Base-by-base conservation (phyloP, 2,113 vertebrate species). In the Ia io region DNA sequence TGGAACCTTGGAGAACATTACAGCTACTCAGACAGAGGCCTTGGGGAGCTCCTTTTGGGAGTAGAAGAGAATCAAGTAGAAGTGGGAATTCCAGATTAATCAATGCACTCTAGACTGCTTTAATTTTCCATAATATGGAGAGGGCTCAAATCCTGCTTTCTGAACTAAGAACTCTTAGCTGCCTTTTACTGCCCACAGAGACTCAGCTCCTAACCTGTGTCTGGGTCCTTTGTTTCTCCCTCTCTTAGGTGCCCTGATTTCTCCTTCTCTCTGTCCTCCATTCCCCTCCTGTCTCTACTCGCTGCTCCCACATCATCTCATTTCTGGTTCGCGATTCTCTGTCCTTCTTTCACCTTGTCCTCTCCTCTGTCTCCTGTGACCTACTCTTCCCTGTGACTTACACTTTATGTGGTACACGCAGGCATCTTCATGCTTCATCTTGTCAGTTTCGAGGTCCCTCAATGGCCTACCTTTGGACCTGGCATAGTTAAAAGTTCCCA, bases 401-500 rank as follows among this genome's bases (percentile, higher is more conserved):
- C 0, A n/a, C 73, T 90, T 78, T 85, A 28, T 76, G 49, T 76
- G 86, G 89, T 22, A 1, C 63, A 44, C 0, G 0, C 78, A 51
- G 76, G 79, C 40, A 6, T 79, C 74, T 53, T 32, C 90, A 61
- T 87, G 95, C 87, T 80, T 95, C 96, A 96, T 87, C 77, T 70
- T 96, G 95, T 94, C 96, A 88, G 76, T 0, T 3, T 6, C 6
- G 0, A 9, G 17, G 47, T 79, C 95, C 93, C 95, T 79, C 89
- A 3, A 0, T 95, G 95, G 89, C 95, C 93, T 94, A 65, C 91
- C 96, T 97, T 86, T 85, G 91, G 78, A 65, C 47, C 74, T 92
- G 93, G 83, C 95, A 96, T 70, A 97, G 69, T 97, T 96, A 86
- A 61, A 86, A 71, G 78, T 86, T 86, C 93, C 96, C 96, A 89